Evolutionary conservation across 2,113 vertebrate species (phyloP), one percentile per base, ranked within the genome.

Genomic region (Sphaerodactylus townsendi): DNA sequence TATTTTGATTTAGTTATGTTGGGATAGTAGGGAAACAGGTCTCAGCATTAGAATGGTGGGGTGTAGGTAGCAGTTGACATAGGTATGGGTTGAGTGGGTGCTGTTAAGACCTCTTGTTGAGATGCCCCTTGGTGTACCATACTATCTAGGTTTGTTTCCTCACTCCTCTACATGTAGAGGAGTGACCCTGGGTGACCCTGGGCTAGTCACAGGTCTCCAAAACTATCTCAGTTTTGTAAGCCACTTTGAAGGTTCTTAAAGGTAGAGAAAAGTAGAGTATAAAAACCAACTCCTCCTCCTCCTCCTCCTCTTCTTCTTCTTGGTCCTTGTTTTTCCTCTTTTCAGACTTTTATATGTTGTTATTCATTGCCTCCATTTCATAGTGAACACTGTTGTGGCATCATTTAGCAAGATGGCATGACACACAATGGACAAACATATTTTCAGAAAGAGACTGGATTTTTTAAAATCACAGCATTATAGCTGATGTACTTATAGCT

Each of bases 401-500:
- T 93, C 83, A 92, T 44, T 71, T 53, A 41, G 72, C 85, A 86
- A 91, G 90, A 85, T 80, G 89, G 86, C 77, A 64, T 46, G 79
- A 30, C 37, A 82, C 85, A 86, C 77, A 50, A 56, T 86, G 86
- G 69, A 41, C 84, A 89, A 92, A 88, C 66, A 21, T 85, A 82
- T 88, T 88, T 13, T 13, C 82, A 11, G 86, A 85, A 88, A 78
- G 85, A 79, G 87, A 88, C 77, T 70, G 90, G 28, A 80, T 79
- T 75, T 94, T 91, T 95, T 81, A 53, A 83, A 77, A 77, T 88
- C 91, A 77, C 83, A 90, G 17, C 85, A 85, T 95, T 89, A 91
- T 79, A 78, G 75, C 81, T 93, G 85, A 88, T 93, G 88, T 86
- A 91, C 84, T 95, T 89, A 91, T 79, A 78, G 75, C 81, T 93